phyloP scores from a whole-genome alignment of 2,113 vertebrate species.

The Sceloporus undulatus region DNA sequence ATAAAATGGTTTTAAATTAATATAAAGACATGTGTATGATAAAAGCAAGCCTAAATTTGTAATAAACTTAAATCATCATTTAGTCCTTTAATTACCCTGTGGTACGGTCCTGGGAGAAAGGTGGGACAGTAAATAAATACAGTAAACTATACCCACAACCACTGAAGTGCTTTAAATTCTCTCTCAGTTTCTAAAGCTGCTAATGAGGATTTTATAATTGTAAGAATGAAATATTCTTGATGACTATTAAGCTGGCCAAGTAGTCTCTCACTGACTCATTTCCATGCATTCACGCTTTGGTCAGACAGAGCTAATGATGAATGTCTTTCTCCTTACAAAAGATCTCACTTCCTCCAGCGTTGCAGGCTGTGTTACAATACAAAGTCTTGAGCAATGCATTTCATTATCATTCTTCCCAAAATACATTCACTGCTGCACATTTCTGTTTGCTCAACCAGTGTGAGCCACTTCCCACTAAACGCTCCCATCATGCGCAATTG shows the following conservation, averaged over 20 bases:
- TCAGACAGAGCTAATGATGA: neutral
- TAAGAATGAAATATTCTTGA: conserved; percentile 5
- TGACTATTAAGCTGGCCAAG: neutral
- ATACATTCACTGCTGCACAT: neutral
- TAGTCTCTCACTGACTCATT: conserved; percentile 7
- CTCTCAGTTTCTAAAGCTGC: neutral
- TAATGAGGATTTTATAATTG: neutral
- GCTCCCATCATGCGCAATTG: neutral
- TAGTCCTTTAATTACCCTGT: neutral
- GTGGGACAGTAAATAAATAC: too few relatives aligned
- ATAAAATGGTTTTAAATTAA: neutral
- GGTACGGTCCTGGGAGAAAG: too few relatives aligned
- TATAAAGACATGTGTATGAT: neutral
- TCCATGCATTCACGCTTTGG: neutral
- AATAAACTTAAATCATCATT: neutral
- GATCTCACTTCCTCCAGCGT: conserved; percentile 14
- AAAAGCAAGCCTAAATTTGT: neutral
- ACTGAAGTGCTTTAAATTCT: neutral
- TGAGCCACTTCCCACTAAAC: neutral
- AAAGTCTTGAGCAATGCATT: conserved; percentile 8
- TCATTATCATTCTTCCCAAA: neutral
- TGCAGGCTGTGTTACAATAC: conserved; percentile 15
- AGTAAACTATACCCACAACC: too few relatives aligned
- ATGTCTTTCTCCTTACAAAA: conserved; percentile 28
- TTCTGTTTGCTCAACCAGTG: conserved; percentile 16